A percentile compares a stretch with the other conserved stretches of the same genome.
phyloP scores from a whole-genome alignment of 2,797 vertebrate species.

The Chelmon rostratus region DNA sequence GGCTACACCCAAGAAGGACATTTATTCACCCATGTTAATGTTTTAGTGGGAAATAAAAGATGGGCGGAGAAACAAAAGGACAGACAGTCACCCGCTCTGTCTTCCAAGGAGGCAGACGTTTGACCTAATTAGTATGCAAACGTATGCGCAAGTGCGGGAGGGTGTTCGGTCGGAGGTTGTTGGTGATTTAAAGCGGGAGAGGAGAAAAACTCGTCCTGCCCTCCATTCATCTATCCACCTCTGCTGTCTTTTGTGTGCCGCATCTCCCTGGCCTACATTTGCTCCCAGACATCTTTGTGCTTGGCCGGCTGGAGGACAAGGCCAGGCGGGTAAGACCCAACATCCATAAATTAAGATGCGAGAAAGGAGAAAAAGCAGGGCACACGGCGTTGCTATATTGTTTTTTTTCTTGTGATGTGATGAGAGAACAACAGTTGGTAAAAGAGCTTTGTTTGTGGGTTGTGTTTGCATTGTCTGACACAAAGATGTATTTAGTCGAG shows the following conservation, averaged over 20 bases:
- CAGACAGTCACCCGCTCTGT: conserved; percentile 69
- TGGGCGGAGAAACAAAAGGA: conserved; percentile 74
- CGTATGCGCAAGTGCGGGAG: conserved; percentile 51
- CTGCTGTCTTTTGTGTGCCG: conserved; percentile 51
- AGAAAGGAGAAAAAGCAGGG: conserved; percentile 52
- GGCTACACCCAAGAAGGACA: conserved; percentile 43
- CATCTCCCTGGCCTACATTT: conserved; percentile 70
- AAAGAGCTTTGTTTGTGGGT: conserved; percentile 53
- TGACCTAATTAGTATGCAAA: conserved; percentile 83
- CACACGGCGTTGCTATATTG: conserved; percentile 54
- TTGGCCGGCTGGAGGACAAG: conserved; percentile 42
- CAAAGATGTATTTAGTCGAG: conserved; percentile 66
- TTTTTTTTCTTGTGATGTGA: conserved; percentile 32
- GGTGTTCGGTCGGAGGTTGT: conserved; percentile 44
- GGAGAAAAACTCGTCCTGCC: conserved; percentile 35
- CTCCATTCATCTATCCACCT: conserved; percentile 52
- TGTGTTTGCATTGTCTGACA: conserved; percentile 59
- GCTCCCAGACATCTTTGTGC: conserved; percentile 71
- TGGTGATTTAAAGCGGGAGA: conserved; percentile 56
- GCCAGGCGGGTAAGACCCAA: conserved; percentile 30
- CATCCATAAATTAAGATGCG: conserved; percentile 64
- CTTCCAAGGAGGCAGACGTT: conserved; percentile 80
- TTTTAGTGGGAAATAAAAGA: conserved; percentile 67
- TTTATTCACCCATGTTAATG: conserved; percentile 63
- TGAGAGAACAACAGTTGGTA: conserved; percentile 58